Base-by-base conservation (phyloP, 2,797 vertebrate genomes). In the Sciaenops ocellatus region DNA sequence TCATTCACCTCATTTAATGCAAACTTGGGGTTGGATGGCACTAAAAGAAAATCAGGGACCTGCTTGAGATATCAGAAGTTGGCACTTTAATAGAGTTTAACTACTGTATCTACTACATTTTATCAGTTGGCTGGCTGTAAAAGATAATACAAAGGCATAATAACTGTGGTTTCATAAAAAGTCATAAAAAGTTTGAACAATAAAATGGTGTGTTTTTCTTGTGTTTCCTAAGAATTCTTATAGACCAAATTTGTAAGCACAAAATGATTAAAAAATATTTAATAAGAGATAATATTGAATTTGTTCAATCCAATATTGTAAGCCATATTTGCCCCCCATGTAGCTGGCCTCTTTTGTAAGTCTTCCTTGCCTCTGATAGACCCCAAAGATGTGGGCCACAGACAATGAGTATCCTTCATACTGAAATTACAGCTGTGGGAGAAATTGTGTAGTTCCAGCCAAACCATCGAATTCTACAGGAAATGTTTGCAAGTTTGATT, bases 11-110 rank as follows among this genome's bases (percentile, higher is more conserved):
- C 71, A 78, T 77, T 85, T 62, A 78, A 90, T 84, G 82, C 84
- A 88, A 86, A 87, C 77, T 56, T 79, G 51, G 72, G 69, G 47
- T 73, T 5, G 42, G 66, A 80, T 85, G 80, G 88, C 69, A 86
- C 78, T 74, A 74, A 76, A 68, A 76, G 68, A 86, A 66, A 87
- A 91, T 89, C 85, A 91, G 89, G 91, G 85, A 90, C 79, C 65
- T 72, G 73, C 61, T 89, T 90, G 78, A 82, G 76, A 85, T 73
- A 62, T 82, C 75, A 77, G 80, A 73, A 80, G 71, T 79, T 69
- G 78, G 70, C 68, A 85, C 79, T 86, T 90, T 83, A 76, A 76
- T 83, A 56, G 48, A 67, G 18, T 87, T 60, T 85, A 66, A 76
- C 1, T 30, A 48, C 51, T 61, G 10, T 61, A 54, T 66, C 38